A percentile compares a stretch with the other conserved stretches of the same genome.
These are phyloP conservation scores for Petrocephalus zakoni DNA, from an alignment of 2,113 vertebrate species.

Conservation along the genomic window DNA sequence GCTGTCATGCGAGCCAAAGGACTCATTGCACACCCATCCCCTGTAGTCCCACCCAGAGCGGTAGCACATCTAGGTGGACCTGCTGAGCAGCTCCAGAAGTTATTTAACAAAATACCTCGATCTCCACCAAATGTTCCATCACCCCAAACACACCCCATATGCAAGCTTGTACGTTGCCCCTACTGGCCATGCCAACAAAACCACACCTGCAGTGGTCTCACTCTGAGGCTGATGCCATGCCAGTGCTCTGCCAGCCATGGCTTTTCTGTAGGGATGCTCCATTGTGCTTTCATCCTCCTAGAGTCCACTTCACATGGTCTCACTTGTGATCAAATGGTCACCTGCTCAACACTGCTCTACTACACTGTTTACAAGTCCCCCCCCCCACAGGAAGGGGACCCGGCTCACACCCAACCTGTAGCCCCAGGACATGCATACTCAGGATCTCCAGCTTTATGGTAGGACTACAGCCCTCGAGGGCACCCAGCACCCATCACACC, in stretches of 20 bases:
- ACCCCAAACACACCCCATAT: neutral
- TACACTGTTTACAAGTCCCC: neutral
- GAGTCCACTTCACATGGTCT: neutral
- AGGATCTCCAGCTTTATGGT: neutral
- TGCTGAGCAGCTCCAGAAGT: neutral
- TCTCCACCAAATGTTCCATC: neutral
- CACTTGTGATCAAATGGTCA: neutral
- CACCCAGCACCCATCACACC: neutral
- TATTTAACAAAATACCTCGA: slow-evolving; percentile 2
- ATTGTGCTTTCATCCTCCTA: neutral
- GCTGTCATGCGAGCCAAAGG: neutral
- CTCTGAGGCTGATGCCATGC: neutral
- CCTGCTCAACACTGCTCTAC: neutral
- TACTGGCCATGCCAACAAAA: neutral
- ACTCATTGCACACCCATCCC: neutral
- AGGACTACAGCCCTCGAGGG: neutral
- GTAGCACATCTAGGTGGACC: neutral
- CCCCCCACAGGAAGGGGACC: neutral
- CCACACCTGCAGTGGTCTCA: neutral
- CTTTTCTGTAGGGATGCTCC: neutral
- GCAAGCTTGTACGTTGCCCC: neutral
- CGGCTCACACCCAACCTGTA: neutral
- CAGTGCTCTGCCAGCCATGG: neutral
- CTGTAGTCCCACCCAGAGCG: neutral
- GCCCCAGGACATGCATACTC: neutral